These are phyloP conservation scores for Chroicocephalus ridibundus DNA, from an alignment of 2,113 vertebrate species.

Conservation along the genomic window DNA sequence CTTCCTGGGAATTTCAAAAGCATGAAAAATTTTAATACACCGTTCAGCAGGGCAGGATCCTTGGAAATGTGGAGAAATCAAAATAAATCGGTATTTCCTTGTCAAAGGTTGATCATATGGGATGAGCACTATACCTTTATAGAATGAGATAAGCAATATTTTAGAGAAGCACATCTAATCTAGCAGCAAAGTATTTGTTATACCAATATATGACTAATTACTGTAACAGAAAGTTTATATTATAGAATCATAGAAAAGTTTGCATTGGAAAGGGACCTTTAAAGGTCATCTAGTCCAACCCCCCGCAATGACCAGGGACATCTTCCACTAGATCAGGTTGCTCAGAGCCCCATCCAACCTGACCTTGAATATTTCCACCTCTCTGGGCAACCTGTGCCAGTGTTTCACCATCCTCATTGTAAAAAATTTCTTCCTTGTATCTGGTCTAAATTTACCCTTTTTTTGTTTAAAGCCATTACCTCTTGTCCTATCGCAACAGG, in stretches of 20 bases:
- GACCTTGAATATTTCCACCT: not conserved
- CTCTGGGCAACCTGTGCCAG: not conserved
- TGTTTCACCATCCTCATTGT: not conserved
- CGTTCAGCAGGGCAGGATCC: not conserved
- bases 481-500: not conserved
- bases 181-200: not conserved
- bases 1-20: not conserved
- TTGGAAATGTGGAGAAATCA: not conserved
- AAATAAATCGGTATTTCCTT: not conserved
- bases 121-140: not conserved
- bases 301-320: not conserved
- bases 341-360: not conserved
- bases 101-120: not conserved
- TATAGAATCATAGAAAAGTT: not conserved
- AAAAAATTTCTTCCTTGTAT: not conserved
- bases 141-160: not conserved
- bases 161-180: not conserved
- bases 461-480: not conserved
- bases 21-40: not conserved
- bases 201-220: not conserved
- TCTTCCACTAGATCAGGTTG: not conserved
- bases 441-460: not conserved
- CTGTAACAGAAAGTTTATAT: not conserved
- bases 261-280: not conserved
- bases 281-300: not conserved